Percentiles rank a stretch among this genome's conserved stretches.
Evolutionary conservation across 2,797 vertebrate genomes (phyloP).

Genomic region (Gadopsis marmoratus): DNA sequence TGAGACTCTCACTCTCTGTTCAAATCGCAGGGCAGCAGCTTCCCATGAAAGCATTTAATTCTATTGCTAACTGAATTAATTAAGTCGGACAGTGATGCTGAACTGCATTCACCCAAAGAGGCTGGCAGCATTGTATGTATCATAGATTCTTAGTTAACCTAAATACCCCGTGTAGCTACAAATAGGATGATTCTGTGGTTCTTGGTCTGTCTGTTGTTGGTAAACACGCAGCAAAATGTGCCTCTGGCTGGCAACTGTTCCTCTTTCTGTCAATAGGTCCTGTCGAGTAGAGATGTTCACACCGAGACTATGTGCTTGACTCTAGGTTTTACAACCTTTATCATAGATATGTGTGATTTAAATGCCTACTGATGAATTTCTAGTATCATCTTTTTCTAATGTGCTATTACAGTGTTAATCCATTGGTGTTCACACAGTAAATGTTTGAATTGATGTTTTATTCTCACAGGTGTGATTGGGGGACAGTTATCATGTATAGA

Average conservation of each 20-base stretch:
- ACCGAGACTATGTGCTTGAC: not conserved
- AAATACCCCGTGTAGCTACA: not conserved
- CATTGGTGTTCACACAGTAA: not conserved
- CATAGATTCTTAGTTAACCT: not conserved
- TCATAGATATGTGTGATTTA: not conserved
- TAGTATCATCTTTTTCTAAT: not conserved
- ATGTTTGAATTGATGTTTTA: not conserved
- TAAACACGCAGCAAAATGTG: not conserved
- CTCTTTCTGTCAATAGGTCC: not conserved
- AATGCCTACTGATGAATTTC: not conserved
- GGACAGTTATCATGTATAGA: not conserved
- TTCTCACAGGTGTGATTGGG: not conserved
- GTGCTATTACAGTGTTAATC: not conserved
- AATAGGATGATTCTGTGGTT: not conserved
- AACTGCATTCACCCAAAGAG: not conserved
- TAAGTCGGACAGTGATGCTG: not conserved
- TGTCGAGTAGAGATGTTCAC: not conserved
- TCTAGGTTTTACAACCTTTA: not conserved
- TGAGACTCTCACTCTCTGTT: not conserved
- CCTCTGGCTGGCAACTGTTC: constrained; percentile 1
- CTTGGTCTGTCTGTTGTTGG: not conserved
- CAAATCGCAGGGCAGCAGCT: not conserved
- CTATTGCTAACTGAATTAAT: not conserved
- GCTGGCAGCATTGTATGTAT: not conserved
- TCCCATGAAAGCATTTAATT: not conserved